Evolutionary conservation across 23 tunicate genomes (phyloP).

Genomic region (Pegea sp.): DNA sequence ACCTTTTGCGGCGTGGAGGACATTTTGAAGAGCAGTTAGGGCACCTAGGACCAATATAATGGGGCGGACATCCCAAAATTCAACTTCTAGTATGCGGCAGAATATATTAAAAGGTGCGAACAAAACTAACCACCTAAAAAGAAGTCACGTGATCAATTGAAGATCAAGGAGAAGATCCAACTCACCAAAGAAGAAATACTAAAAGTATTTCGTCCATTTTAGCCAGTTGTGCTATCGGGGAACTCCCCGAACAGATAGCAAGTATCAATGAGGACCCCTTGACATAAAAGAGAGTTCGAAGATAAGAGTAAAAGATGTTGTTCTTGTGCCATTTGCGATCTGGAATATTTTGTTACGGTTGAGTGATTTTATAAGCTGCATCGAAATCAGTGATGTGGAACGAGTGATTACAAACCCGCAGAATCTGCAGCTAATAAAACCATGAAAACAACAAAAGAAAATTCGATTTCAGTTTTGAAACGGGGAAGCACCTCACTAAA

Average conservation of each 20-base stretch:
- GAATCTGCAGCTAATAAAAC: slow-evolving; percentile 11
- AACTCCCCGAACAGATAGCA: slow-evolving; percentile 37
- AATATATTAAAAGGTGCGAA: slow-evolving; percentile 62
- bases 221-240: slow-evolving; percentile 23
- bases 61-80: slow-evolving; percentile 49
- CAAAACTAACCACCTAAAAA: slow-evolving; percentile 43
- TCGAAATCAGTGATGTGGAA: too few relatives aligned
- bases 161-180: not conserved
- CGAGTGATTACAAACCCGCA: slow-evolving; percentile 10
- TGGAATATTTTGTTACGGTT: too few relatives aligned
- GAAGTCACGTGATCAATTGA: not conserved
- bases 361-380: too few relatives aligned
- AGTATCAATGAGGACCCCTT: slow-evolving; percentile 42
- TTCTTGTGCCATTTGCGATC: slow-evolving; percentile 57
- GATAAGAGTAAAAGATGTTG: slow-evolving; percentile 42
- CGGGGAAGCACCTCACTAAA: slow-evolving; percentile 7
- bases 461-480: slow-evolving; percentile 7
- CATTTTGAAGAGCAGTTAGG: slow-evolving; percentile 24
- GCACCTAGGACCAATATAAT: slow-evolving; percentile 17
- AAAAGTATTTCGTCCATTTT: slow-evolving; percentile 17
- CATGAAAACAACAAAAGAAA: slow-evolving; percentile 21
- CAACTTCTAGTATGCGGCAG: slow-evolving; percentile 20
- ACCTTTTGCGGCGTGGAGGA: slow-evolving; percentile 29
- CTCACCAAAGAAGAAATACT: slow-evolving; percentile 40
- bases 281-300: slow-evolving; percentile 34